Percentiles rank a stretch among this genome's conserved stretches.
Conservation (phyloP, 2,888 invertebrate species). For the Abscondita cerata region DNA sequence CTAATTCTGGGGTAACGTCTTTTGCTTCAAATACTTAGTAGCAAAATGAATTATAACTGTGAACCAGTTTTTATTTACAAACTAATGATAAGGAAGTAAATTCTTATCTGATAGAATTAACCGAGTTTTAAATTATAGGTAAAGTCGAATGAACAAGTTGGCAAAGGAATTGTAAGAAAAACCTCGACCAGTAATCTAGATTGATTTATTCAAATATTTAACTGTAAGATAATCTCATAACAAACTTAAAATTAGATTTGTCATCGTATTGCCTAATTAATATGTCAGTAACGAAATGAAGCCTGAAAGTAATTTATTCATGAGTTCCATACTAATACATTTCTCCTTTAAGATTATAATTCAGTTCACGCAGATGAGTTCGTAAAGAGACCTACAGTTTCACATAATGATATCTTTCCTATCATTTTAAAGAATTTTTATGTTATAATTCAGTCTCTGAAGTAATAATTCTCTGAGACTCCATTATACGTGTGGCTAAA, state of each 20-base stretch:
- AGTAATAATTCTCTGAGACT: slow-evolving; percentile 26
- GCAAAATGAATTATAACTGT: too few species aligned
- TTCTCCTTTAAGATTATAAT: slow-evolving; percentile 27
- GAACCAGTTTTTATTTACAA: too few species aligned
- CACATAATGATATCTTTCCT: slow-evolving; percentile 17
- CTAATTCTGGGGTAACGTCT: too few species aligned
- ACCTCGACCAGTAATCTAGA: too few species aligned
- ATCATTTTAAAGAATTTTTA: slow-evolving; percentile 17
- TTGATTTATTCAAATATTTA: slow-evolving; percentile 9
- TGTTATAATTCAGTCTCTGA: slow-evolving; percentile 26
- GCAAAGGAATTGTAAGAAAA: neutral
- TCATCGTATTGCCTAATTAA: slow-evolving; percentile 23
- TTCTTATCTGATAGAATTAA: too few species aligned
- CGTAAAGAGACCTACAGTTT: slow-evolving; percentile 23
- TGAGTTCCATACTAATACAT: slow-evolving; percentile 29
- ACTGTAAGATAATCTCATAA: slow-evolving; percentile 9
- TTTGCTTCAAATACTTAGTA: too few species aligned
- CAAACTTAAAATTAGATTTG: slow-evolving; percentile 20
- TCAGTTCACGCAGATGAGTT: slow-evolving; percentile 31
- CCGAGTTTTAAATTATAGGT: neutral
- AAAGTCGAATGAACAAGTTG: neutral
- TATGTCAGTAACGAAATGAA: slow-evolving; percentile 23
- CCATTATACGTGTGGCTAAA: slow-evolving; percentile 29
- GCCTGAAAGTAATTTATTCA: slow-evolving; percentile 30
- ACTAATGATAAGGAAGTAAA: too few species aligned